phyloP scores from a whole-genome alignment of 2,888 invertebrate species.

The Daptonema setosum region DNA sequence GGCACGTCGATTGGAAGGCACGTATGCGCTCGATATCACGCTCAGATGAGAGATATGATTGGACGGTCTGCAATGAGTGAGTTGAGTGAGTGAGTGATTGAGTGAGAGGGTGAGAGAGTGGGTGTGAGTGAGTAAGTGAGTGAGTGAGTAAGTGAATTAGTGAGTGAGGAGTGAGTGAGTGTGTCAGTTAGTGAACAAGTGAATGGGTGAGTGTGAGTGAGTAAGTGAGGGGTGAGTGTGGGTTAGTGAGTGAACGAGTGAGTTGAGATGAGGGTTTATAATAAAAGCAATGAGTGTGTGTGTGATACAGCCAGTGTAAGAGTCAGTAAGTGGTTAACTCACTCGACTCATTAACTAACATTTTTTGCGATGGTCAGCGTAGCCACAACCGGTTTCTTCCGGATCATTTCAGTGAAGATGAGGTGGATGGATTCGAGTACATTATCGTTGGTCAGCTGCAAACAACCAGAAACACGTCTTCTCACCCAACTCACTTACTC shows the following conservation, averaged over 20 bases:
- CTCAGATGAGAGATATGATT: constrained; percentile 5
- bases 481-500: no score
- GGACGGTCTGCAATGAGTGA: constrained; percentile 3
- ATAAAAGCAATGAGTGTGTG: neutral
- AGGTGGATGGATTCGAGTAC: neutral
- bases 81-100: no score
- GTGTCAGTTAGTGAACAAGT: no score
- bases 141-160: no score
- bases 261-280: neutral
- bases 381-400: neutral
- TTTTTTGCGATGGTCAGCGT: neutral
- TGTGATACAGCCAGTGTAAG: no score
- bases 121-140: no score
- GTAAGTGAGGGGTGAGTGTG: no score
- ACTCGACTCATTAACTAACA: no score
- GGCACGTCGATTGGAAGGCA: constrained; percentile 3
- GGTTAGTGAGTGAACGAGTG: neutral
- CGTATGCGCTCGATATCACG: constrained; percentile 4
- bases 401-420: neutral
- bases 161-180: no score
- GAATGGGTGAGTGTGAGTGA: no score
- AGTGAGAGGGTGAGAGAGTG: no score
- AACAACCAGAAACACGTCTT: neutral
- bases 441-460: neutral
- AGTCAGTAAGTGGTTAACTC: no score